Evolutionary conservation across 2,797 vertebrate genomes (phyloP).

Genomic region (Enteromius treurensis): DNA sequence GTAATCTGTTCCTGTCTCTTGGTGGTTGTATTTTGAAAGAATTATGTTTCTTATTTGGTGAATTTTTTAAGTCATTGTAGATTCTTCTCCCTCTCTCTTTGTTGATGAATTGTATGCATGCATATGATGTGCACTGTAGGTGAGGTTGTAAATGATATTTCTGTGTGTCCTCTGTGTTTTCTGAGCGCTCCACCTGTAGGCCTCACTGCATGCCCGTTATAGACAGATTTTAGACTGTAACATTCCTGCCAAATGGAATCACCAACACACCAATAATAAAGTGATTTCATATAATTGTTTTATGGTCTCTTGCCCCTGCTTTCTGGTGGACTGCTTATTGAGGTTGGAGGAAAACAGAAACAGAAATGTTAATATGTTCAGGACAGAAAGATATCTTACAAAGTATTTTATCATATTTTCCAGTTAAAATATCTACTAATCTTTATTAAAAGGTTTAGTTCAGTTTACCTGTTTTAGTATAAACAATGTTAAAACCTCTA

Average conservation of each 20-base stretch:
- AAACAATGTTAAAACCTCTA: background rate
- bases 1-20: constrained; percentile 78
- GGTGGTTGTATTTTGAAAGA: constrained; percentile 76
- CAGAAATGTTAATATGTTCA: background rate
- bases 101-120: constrained; percentile 84
- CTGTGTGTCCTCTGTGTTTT: constrained; percentile 81
- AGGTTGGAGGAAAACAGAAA: background rate
- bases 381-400: background rate
- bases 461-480: background rate
- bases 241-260: constrained; percentile 91
- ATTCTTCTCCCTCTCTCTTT: constrained; percentile 63
- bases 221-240: constrained; percentile 82
- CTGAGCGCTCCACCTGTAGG: constrained; percentile 81
- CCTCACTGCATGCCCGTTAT: constrained; percentile 89
- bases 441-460: background rate
- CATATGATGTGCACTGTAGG: constrained; percentile 77
- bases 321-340: constrained; percentile 36
- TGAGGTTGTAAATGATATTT: constrained; percentile 78
- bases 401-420: background rate
- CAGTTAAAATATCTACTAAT: background rate
- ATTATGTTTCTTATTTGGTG: constrained; percentile 73
- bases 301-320: constrained; percentile 76
- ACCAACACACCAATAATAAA: constrained; percentile 88
- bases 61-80: constrained; percentile 75
- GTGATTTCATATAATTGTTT: constrained; percentile 85